These are phyloP conservation scores for Tetranychus truncatus DNA, from an alignment of 2,888 invertebrate species.

Conservation along the genomic window DNA sequence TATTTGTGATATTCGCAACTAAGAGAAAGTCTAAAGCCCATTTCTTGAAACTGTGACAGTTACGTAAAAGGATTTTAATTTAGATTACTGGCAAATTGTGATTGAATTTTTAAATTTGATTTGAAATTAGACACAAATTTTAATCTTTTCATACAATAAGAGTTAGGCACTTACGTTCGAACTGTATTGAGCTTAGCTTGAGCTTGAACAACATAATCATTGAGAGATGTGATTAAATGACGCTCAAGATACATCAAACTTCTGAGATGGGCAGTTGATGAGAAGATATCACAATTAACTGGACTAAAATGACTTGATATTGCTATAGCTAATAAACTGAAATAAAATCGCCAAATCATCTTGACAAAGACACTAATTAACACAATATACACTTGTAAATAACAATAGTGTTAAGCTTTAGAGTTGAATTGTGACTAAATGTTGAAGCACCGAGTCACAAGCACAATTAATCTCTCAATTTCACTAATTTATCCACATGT, in stretches of 20 bases:
- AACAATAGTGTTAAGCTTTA: too few species aligned
- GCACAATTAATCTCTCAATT: too few species aligned
- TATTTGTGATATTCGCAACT: too few species aligned
- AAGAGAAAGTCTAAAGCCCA: too few species aligned
- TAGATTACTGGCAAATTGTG: not conserved
- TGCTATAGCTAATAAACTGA: not conserved
- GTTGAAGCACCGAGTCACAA: too few species aligned
- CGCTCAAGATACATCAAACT: slow-evolving; percentile 29
- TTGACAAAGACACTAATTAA: not conserved
- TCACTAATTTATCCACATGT: too few species aligned
- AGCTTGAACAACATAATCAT: slow-evolving; percentile 29
- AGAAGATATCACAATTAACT: slow-evolving; percentile 29
- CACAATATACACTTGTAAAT: too few species aligned
- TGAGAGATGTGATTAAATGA: slow-evolving; percentile 30
- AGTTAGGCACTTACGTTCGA: slow-evolving; percentile 28
- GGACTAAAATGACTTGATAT: not conserved
- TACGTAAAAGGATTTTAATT: too few species aligned
- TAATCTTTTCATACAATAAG: not conserved
- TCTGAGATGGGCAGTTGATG: slow-evolving; percentile 30
- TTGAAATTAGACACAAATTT: not conserved
- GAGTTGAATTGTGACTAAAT: too few species aligned
- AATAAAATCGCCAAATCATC: not conserved
- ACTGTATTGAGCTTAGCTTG: slow-evolving; percentile 29
- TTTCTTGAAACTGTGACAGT: too few species aligned
- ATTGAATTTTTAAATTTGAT: not conserved